Conservation (phyloP, 1,140 invertebrate genomes). For the Tyrophagus putrescentiae region DNA sequence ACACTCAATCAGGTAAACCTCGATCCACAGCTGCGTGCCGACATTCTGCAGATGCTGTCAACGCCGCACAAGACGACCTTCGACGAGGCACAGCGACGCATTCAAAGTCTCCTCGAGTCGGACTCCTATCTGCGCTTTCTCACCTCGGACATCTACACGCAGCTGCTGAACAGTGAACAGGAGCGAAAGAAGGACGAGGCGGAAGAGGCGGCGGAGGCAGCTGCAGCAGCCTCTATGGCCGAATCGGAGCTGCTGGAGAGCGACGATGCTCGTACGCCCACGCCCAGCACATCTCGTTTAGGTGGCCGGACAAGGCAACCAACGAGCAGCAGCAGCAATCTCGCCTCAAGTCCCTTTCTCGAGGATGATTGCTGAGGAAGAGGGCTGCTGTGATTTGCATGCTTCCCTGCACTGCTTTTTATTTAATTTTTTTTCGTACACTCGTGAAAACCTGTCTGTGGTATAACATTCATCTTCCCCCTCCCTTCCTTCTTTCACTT, state of each 20-base stretch:
- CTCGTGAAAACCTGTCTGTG: no score
- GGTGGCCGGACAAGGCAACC: no score
- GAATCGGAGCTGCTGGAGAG: background rate
- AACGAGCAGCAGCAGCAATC: no score
- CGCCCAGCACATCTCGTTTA: no score
- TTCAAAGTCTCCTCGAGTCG: conserved; percentile 43
- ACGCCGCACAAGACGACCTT: conserved; percentile 37
- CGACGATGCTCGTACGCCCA: no score
- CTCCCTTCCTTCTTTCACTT: no score
- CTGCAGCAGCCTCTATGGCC: background rate
- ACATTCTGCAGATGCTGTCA: conserved; percentile 32
- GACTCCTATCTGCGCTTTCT: conserved; percentile 44
- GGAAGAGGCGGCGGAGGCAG: background rate
- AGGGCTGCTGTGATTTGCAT: no score
- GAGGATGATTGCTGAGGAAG: no score
- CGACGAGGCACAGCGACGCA: conserved; percentile 41
- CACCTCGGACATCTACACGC: conserved; percentile 39
- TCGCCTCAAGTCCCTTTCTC: no score
- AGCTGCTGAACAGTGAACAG: conserved; percentile 30
- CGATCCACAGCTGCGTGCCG: conserved; percentile 40
- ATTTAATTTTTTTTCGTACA: no score
- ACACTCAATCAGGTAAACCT: conserved; percentile 41
- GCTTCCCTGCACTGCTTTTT: no score
- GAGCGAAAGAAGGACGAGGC: background rate
- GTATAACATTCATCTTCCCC: no score